phyloP scores from a whole-genome alignment of 2,797 vertebrate genomes.

The Darevskia mixta region DNA sequence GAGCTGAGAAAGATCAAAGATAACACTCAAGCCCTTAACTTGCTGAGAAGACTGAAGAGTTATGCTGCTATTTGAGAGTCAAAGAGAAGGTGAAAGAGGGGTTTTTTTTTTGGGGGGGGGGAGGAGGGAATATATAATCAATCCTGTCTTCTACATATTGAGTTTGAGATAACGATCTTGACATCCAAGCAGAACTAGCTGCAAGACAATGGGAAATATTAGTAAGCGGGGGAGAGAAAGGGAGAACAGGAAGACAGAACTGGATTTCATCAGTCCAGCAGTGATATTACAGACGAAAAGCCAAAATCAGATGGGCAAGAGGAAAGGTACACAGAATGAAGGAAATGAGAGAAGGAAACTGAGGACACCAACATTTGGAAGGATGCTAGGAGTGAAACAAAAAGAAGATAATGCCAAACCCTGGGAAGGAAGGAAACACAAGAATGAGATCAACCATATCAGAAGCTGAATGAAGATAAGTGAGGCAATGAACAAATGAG shows the following conservation, averaged over 20 bases:
- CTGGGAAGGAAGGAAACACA: neutral
- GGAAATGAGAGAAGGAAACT: neutral
- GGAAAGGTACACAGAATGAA: neutral
- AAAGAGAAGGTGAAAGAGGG: neutral
- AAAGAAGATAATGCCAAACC: neutral
- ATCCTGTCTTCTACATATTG: conserved; percentile 2
- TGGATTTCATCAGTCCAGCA: neutral
- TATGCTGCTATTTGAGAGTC: neutral
- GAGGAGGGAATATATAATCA: neutral
- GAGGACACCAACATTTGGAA: neutral
- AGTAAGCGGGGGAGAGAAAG: neutral
- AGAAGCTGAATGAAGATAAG: neutral
- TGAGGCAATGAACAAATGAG: neutral
- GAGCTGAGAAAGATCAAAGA: neutral
- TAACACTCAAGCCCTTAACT: neutral
- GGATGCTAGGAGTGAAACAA: neutral
- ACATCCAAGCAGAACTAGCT: neutral
- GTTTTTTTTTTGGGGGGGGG: neutral
- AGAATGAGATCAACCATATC: no score
- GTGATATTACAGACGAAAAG: neutral
- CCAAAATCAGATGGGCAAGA: neutral
- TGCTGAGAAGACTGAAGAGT: neutral
- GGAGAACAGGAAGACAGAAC: neutral
- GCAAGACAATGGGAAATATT: conserved; percentile 6
- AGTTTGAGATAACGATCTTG: conserved; percentile 11